These are phyloP conservation scores for Thryonomys swinderianus DNA, from an alignment of 2,113 vertebrate species.

Conservation along the genomic window DNA sequence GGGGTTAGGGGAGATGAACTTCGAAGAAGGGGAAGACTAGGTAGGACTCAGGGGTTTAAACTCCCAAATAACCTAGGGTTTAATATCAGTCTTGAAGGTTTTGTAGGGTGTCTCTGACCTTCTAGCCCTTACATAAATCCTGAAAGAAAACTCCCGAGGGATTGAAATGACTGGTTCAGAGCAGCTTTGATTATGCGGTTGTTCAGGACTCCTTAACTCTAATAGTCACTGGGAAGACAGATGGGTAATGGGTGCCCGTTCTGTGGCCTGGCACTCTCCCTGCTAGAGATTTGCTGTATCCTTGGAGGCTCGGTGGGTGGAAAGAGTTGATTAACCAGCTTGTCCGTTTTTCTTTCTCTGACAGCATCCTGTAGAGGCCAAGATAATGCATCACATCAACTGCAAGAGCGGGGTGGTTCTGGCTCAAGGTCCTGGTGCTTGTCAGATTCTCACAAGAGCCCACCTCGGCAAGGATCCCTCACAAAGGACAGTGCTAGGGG, in stretches of 20 bases:
- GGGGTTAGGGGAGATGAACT: background rate
- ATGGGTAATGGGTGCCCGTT: background rate
- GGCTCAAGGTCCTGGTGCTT: conserved; percentile 75
- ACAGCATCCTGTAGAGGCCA: background rate
- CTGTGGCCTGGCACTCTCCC: background rate
- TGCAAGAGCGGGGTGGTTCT: conserved; percentile 66
- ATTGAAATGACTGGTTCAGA: background rate
- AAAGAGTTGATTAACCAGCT: background rate
- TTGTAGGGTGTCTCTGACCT: background rate
- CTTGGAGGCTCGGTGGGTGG: background rate
- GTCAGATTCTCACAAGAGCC: conserved; percentile 66
- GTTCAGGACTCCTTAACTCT: background rate
- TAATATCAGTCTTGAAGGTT: background rate
- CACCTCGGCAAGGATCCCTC: conserved; percentile 75
- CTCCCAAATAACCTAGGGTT: background rate
- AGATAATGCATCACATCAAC: conserved; percentile 75
- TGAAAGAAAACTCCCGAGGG: background rate
- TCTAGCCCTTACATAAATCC: background rate
- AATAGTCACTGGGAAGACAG: background rate
- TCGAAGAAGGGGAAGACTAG: background rate
- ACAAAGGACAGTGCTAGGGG: conserved; percentile 89
- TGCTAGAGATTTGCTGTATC: background rate
- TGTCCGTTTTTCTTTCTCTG: background rate
- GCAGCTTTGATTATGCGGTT: background rate
- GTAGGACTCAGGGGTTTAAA: background rate